Evolutionary conservation across 2,113 vertebrate species (phyloP).

Genomic region (Petroica traversi): DNA sequence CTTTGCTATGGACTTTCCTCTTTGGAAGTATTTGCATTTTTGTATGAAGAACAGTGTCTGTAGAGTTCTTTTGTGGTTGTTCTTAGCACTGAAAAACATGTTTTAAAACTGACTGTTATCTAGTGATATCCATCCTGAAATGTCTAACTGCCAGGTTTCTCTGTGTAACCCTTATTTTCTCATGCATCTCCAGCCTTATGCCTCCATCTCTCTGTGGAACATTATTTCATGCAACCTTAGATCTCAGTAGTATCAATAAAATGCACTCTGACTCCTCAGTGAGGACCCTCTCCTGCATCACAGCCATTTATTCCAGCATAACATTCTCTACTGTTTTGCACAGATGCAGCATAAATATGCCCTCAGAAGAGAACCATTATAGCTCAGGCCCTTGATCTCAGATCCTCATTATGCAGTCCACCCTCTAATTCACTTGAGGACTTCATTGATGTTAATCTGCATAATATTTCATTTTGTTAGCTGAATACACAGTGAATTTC

Average conservation of each 20-base stretch:
- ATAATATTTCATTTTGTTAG: slow-evolving; percentile 64
- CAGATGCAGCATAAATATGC: slow-evolving; percentile 62
- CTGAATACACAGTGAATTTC: not conserved
- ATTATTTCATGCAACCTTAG: not conserved
- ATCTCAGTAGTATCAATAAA: not conserved
- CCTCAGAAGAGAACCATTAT: slow-evolving; percentile 53
- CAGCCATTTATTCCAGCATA: not conserved
- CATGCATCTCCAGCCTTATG: not conserved
- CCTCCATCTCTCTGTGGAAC: not conserved
- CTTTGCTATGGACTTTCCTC: not conserved
- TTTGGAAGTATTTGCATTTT: not conserved
- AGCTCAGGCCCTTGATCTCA: slow-evolving; percentile 63
- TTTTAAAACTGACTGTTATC: not conserved
- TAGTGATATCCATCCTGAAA: not conserved
- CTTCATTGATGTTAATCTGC: slow-evolving; percentile 62
- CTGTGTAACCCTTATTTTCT: not conserved
- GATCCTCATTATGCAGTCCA: slow-evolving; percentile 64
- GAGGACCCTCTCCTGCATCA: not conserved
- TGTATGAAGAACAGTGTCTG: not conserved
- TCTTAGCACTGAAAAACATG: not conserved
- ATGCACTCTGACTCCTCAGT: not conserved
- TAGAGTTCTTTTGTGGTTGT: not conserved
- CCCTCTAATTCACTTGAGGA: slow-evolving; percentile 61
- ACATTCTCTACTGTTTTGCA: slow-evolving; percentile 5
- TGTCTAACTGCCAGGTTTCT: not conserved